Conservation (phyloP, 1,140 invertebrate genomes). For the Papilio dardanus region DNA sequence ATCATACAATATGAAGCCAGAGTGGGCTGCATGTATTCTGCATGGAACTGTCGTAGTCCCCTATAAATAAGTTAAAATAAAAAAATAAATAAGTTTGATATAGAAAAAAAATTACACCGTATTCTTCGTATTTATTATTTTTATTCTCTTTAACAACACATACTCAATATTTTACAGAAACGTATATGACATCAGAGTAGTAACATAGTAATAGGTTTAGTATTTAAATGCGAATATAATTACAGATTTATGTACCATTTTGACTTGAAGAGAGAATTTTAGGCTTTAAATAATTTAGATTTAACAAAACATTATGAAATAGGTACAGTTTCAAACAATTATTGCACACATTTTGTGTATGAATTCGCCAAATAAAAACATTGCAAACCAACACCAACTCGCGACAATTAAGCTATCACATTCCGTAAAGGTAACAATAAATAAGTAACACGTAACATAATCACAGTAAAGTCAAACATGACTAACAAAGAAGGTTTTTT, state of each 20-base stretch:
- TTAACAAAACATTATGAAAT: slow-evolving; percentile 50
- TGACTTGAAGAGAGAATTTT: slow-evolving; percentile 45
- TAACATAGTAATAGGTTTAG: slow-evolving; percentile 80
- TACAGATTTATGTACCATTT: slow-evolving; percentile 63
- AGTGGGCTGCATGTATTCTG: too few species aligned
- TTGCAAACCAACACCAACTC: slow-evolving; percentile 74
- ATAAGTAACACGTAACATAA: slow-evolving; percentile 80
- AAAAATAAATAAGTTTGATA: too few species aligned
- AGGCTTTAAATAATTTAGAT: slow-evolving; percentile 46
- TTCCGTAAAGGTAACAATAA: slow-evolving; percentile 78
- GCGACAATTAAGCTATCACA: slow-evolving; percentile 77
- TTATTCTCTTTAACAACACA: slow-evolving; percentile 84
- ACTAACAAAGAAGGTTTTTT: slow-evolving; percentile 79
- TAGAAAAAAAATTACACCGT: slow-evolving; percentile 50
- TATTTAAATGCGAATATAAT: slow-evolving; percentile 80
- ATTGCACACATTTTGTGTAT: slow-evolving; percentile 63
- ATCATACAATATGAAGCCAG: too few species aligned
- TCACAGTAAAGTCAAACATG: slow-evolving; percentile 81
- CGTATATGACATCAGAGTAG: slow-evolving; percentile 82
- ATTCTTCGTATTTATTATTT: slow-evolving; percentile 81
- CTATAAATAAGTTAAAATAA: too few species aligned
- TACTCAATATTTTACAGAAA: slow-evolving; percentile 84
- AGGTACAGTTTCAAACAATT: slow-evolving; percentile 59
- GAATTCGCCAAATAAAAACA: slow-evolving; percentile 66
- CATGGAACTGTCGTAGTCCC: too few species aligned